Base-by-base conservation (phyloP, 2,888 invertebrate genomes). In the Lottia scabra region DNA sequence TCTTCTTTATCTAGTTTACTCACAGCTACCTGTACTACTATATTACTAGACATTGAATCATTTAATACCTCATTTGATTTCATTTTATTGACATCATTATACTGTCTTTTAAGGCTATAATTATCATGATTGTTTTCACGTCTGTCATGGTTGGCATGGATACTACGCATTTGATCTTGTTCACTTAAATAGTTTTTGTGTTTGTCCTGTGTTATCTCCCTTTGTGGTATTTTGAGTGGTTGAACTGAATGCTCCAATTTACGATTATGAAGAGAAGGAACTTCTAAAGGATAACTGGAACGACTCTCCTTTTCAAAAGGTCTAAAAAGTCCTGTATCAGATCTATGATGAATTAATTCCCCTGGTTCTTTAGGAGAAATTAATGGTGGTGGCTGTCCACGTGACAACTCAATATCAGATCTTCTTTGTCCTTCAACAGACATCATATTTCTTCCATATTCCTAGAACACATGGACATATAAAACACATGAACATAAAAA, bases 1-100 rank as follows among this genome's bases (percentile, higher is more conserved):
- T 87, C 88, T 65, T 87, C 84, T 46, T 85, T 74, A 78, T 90
- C 90, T 26, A 90, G 78, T 71, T 87, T 87, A 77, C 89, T 89
- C 12, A 77, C 70, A 23, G 56, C 23, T 23, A 56, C 19, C 1
- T 56, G 19, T 38, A 38, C 38, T 38, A 38, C 8, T 38, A 8
- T 38, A 38, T 38, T 38, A 56, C 13, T 19, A 56, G 56, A 23
- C 19, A 56, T 23, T 19, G 13, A 19, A 8, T 56, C 56, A 56
- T 56, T 19, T 23, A 13, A 56, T 23, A 23, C 56, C 19, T 23
- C 56, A 23, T 8, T 15, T 23, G 56, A 10, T 23, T 19, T 56
- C 56, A 56, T 56, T 56, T 56, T 56, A 19, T 23, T 56, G 43
- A 69, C 73, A 65, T 77, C 75, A 23, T 70, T 62, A 38, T 75